Evolutionary conservation across 23 tunicate species (phyloP), one percentile per base, ranked within the genome.

Genomic region (Corella eumyota): DNA sequence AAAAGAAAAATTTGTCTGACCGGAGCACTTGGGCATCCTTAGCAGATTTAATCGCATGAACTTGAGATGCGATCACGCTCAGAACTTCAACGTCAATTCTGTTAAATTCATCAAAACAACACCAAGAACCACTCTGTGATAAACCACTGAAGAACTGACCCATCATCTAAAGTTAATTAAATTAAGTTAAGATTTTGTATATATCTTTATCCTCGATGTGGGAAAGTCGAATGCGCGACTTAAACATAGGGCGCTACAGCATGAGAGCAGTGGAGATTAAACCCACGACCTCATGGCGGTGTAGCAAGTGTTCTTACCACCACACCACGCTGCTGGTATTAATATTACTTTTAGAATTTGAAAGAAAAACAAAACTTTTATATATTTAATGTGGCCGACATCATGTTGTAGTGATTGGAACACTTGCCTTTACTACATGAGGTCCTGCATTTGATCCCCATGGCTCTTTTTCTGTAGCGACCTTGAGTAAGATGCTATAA

Each of bases 101-200:
- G 68, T 88, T 88, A 56, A 88, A 88, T 68, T 88, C 96, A 73
- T 88, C 96, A 56, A 88, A 88, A 68, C 96, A 88, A 58, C 96
- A 88, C 96, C 96, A 88, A 1, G 96, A 78, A 20, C 96, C 96
- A 36, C 75, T 62, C 51, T 88, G 96, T 30, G 88, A 85, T 29
- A 88, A 62, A 13, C 96, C 96, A 54, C 96, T 88, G 69, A 88
- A 88, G 50, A 88, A 88, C 67, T 88, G 96, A 0, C 96, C 96
- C 85, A 78, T 88, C 88, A 75, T 88, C 96, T 88, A 55, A 30
- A 62, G 32, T 1, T 19, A 28, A 58, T 24, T 36, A 48, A 40
- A 40, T 11, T 40, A 9, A 40, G 11, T 40, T 40, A 9, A 40
- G 15, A 40, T 40, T 11, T 40, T 9, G n/a, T n/a, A n/a, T n/a